A percentile compares a stretch with the other conserved stretches of the same genome.
Conservation (phyloP, 92 coral and sea anemone genomes). For the Actinostola sp. region DNA sequence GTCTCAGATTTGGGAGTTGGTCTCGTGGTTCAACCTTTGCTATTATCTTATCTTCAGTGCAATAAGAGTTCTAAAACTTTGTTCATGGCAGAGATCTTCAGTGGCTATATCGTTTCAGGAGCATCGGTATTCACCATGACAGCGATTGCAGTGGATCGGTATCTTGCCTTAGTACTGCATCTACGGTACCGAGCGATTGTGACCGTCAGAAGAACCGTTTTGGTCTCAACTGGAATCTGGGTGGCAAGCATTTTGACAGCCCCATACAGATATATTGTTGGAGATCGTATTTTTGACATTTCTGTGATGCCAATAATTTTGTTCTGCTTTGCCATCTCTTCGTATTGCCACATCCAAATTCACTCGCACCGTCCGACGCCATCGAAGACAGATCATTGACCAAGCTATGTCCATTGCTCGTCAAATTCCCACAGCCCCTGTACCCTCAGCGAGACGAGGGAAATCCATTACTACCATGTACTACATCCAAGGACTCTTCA, state of each 20-base stretch:
- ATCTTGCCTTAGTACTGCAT: slow-evolving; percentile 12
- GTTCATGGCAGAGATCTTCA: not conserved
- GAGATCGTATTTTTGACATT: no score
- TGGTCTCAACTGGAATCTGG: not conserved
- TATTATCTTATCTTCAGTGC: not conserved
- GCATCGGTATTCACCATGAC: slow-evolving; percentile 7
- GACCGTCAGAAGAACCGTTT: not conserved
- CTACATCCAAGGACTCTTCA: no score
- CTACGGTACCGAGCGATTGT: slow-evolving; percentile 13
- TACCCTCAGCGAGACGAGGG: no score
- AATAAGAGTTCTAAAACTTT: not conserved
- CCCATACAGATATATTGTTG: no score
- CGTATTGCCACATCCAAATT: no score
- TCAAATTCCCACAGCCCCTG: no score
- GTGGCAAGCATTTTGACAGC: not conserved
- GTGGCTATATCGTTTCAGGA: not conserved
- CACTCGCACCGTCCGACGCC: no score
- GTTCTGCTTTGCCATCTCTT: no score
- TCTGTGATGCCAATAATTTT: no score
- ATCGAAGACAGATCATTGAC: no score
- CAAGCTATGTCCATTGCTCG: no score
- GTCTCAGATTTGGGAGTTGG: not conserved
- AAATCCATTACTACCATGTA: no score
- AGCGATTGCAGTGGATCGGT: slow-evolving; percentile 17
- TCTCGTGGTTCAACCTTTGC: not conserved